Percentiles rank a stretch among this genome's conserved stretches.
Evolutionary conservation across 1,140 invertebrate species (phyloP).

Genomic region (Zophobas atratus): DNA sequence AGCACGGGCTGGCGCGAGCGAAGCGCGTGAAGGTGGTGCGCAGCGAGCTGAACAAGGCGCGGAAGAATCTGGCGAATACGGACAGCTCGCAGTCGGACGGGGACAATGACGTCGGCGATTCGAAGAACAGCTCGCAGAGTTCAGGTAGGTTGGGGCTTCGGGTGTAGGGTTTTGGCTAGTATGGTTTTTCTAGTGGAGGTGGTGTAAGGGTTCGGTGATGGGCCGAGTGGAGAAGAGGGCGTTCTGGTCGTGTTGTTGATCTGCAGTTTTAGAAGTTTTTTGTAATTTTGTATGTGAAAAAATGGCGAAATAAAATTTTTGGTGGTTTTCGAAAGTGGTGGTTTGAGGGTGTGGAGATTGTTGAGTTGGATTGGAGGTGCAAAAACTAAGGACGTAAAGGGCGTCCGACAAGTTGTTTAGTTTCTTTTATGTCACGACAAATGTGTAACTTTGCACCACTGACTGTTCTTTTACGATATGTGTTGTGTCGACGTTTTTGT

Average conservation of each 20-base stretch:
- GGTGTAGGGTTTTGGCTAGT: background rate
- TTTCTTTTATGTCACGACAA: too few species aligned
- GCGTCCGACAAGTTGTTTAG: too few species aligned
- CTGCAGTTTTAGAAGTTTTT: too few species aligned
- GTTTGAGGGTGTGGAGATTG: background rate
- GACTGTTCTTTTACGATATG: too few species aligned
- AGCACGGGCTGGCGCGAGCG: slow-evolving; percentile 70
- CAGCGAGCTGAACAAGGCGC: slow-evolving; percentile 67
- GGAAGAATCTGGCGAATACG: slow-evolving; percentile 52
- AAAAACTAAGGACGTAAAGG: too few species aligned
- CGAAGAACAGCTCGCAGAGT: slow-evolving; percentile 61
- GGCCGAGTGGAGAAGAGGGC: too few species aligned
- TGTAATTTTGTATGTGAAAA: too few species aligned
- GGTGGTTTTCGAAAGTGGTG: background rate
- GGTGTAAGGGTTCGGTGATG: too few species aligned
- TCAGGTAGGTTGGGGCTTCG: slow-evolving; percentile 24
- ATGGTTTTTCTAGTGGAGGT: background rate
- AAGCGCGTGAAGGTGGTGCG: slow-evolving; percentile 72
- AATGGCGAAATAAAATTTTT: background rate
- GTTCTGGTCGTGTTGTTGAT: too few species aligned
- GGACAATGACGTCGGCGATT: slow-evolving; percentile 57
- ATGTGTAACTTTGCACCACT: too few species aligned
- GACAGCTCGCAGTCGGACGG: slow-evolving; percentile 67
- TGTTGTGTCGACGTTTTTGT: too few species aligned
- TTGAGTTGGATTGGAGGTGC: too few species aligned